Evolutionary conservation across 2,113 vertebrate species (phyloP), one percentile per base, ranked within the genome.

Genomic region (Alethe castanea): DNA sequence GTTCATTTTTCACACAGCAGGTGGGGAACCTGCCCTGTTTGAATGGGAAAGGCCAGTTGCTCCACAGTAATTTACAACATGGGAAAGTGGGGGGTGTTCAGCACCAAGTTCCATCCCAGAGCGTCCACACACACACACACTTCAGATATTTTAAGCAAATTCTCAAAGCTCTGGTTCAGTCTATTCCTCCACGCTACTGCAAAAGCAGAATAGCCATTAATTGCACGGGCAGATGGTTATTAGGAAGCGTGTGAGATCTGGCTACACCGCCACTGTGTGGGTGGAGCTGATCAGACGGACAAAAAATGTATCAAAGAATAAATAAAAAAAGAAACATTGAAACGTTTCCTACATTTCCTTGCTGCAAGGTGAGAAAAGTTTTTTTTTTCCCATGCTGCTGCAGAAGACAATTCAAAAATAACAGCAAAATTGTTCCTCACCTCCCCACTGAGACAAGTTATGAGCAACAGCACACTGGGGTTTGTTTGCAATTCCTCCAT

Each of bases 241-340:
- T 96, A 95, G 90, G 87, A 94, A 96, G 83, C 0, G 5, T 82
- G 86, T 70, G 67, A 97, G 93, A 94, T 92, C 88, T 88, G 93
- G 70, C 86, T 90, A 81, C n/a, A 48, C 56, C n/a, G 52, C n/a
- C 65, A 35, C 81, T 89, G 94, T 76, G 97, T 97, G 88, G 96
- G 96, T 96, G 94, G 92, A 94, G 73, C 79, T 94, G 95, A 96
- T 96, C 95, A 92, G 88, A 91, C 40, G 78, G 87, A 92, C 83
- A 45, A 14, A 40, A 40, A 40, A 40, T 84, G 95, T 79, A 96
- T 83, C 11, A 81, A 83, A 87, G 40, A 64, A 62, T 36, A 57
- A 66, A 78, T 28, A 9, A 71, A 44, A 50, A 44, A 53, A 83
- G 53, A 84, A 64, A 40, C 12, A 54, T 20, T 57, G 71, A 90